Conservation (phyloP, 37 sponge, comb jelly and placozoan genomes). For the Halichondria panicea region DNA sequence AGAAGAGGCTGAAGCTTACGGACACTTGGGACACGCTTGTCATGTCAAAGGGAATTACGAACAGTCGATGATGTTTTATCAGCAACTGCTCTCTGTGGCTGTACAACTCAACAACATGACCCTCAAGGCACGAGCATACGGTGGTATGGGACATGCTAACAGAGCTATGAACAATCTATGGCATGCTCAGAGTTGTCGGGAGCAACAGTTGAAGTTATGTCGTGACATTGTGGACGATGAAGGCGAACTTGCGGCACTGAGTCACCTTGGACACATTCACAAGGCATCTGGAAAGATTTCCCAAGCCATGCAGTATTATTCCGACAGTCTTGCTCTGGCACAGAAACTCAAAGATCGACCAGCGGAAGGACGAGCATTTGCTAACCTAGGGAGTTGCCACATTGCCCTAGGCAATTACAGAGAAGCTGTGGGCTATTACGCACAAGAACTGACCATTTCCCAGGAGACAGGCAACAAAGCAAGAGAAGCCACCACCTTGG, state of each 20-base stretch:
- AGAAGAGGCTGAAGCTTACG: constrained; percentile 85
- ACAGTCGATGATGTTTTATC: constrained; percentile 84
- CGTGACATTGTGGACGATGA: constrained; percentile 59
- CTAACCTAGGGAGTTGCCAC: constrained; percentile 89
- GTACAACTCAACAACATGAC: constrained; percentile 68
- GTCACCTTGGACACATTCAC: constrained; percentile 77
- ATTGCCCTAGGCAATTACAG: constrained; percentile 83
- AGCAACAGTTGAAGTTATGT: constrained; percentile 82
- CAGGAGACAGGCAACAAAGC: constrained; percentile 56
- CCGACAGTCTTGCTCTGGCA: constrained; percentile 58
- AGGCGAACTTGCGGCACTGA: constrained; percentile 55
- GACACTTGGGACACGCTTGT: constrained; percentile 69
- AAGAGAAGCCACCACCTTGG: constrained; percentile 74
- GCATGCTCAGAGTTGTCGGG: constrained; percentile 89
- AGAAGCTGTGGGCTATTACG: constrained; percentile 80
- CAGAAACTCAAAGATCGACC: constrained; percentile 67
- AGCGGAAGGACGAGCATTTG: constrained; percentile 85
- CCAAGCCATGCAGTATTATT: constrained; percentile 86
- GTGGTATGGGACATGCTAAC: constrained; percentile 91
- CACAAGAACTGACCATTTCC: constrained; percentile 62
- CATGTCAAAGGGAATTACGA: constrained; percentile 61
- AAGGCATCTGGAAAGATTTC: constrained; percentile 76
- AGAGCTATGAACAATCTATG: constrained; percentile 69
- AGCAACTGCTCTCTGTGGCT: constrained; percentile 84
- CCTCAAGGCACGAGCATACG: constrained; percentile 89